Evolutionary conservation across 2,888 invertebrate species (phyloP), one percentile per base, ranked within the genome.

Genomic region (Parnassius glacialis): DNA sequence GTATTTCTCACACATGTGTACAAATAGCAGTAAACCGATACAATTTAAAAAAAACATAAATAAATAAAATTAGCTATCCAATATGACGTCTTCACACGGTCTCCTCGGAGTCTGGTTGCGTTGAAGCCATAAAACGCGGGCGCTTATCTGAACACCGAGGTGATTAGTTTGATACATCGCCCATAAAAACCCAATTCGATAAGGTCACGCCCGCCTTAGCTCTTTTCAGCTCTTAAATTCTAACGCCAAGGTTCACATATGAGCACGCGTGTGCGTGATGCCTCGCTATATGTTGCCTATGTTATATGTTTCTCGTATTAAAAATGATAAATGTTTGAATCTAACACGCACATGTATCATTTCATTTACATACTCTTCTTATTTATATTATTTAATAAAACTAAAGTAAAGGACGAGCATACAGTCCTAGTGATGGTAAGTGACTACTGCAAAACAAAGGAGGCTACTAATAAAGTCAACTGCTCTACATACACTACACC

Each of bases 91-190:
- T 61, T 54, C 60, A 60, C 55, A 57, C 42, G 53, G 61, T 53
- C 62, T 51, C 51, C 62, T 45, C 54, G 58, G 54, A 41, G 62
- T 57, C 62, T 58, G 62, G 45, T 58, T 44, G 48, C 62, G 61
- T 34, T 43, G 50, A 54, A 52, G 57, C 54, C 52, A 53, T 62
- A 62, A 62, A 59, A 50, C 54, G 48, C 57, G 57, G 48, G 42
- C 52, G 53, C 57, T 62, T 62, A 62, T 62, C 58, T 51, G 51
- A 20, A 16, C 57, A 43, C 72, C 73, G 70, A 71, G 75, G 78
- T 81, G 79, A 79, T 84, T 84, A 83, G 75, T 78, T 78, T 83
- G 82, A 84, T 79, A 71, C 78, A 84, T 76, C 65, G 74, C 58
- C 56, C 65, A 70, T 69, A 67, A 66, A 68, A 64, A 59, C 63